Percentiles rank a stretch among this genome's conserved stretches.
phyloP scores from a whole-genome alignment of 2,797 vertebrate species.

The Spondyliosoma cantharus region DNA sequence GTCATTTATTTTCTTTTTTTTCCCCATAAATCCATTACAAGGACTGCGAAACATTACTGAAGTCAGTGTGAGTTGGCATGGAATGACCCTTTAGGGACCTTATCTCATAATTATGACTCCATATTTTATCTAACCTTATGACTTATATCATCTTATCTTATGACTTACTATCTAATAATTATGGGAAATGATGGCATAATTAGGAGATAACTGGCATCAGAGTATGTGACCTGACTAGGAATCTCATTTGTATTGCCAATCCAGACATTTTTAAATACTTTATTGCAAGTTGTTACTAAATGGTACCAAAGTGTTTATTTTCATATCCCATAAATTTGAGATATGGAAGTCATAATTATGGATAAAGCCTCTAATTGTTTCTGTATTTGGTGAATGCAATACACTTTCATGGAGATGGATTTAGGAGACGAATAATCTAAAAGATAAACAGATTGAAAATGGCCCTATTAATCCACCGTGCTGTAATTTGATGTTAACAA shows the following conservation, averaged over 20 bases:
- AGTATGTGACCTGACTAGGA: not conserved
- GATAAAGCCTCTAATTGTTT: not conserved
- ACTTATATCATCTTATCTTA: too few species aligned
- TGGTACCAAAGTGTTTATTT: not conserved
- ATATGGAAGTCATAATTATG: not conserved
- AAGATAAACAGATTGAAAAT: not conserved
- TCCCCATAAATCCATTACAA: too few species aligned
- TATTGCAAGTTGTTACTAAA: not conserved
- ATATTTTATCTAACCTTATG: not conserved
- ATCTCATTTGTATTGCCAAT: not conserved
- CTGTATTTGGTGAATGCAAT: not conserved
- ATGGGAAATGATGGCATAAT: not conserved
- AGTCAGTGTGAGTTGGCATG: too few species aligned
- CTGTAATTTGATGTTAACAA: not conserved
- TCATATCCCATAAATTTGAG: not conserved
- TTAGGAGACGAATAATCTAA: not conserved
- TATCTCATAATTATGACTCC: not conserved
- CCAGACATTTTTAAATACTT: not conserved
- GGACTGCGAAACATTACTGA: too few species aligned
- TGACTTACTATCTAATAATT: not conserved
- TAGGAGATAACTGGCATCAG: too few species aligned
- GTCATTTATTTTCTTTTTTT: too few species aligned
- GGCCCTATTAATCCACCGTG: not conserved
- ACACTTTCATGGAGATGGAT: not conserved
- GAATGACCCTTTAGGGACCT: too few species aligned